phyloP scores from a whole-genome alignment of 2,113 vertebrate species.

The Psittacula cyanocephala region DNA sequence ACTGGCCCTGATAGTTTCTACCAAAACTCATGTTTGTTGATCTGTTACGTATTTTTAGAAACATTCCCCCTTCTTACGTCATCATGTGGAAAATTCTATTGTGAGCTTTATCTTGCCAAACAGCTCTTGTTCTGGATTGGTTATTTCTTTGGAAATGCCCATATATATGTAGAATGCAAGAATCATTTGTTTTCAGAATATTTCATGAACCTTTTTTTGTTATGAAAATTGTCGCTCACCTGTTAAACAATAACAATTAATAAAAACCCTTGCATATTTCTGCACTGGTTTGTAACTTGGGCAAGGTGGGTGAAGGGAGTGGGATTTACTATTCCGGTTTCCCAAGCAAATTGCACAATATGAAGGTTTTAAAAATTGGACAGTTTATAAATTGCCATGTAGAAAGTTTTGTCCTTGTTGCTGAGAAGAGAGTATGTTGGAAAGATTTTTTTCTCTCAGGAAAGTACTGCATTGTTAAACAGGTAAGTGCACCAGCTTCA shows the following conservation, averaged over 20 bases:
- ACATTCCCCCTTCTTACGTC: not conserved
- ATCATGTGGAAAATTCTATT: not conserved
- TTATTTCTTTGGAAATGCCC: not conserved
- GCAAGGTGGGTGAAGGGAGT: not conserved
- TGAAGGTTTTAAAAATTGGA: not conserved
- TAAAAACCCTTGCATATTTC: not conserved
- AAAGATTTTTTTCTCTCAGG: not conserved
- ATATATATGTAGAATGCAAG: not conserved
- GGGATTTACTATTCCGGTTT: not conserved
- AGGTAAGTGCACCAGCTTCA: not conserved
- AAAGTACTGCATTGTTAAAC: not conserved
- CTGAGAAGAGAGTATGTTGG: not conserved
- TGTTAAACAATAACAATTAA: not conserved
- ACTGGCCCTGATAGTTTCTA: not conserved
- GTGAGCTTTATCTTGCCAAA: not conserved
- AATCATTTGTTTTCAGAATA: not conserved
- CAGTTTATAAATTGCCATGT: not conserved
- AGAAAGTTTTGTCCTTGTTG: not conserved
- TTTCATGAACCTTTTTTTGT: not conserved
- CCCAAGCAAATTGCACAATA: not conserved
- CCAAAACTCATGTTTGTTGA: not conserved
- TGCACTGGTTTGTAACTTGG: not conserved
- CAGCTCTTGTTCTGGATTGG: not conserved
- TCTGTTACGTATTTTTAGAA: not conserved
- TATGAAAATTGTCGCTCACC: not conserved